Conservation (phyloP, 2,113 vertebrate genomes). For the Puffinus mauretanicus region DNA sequence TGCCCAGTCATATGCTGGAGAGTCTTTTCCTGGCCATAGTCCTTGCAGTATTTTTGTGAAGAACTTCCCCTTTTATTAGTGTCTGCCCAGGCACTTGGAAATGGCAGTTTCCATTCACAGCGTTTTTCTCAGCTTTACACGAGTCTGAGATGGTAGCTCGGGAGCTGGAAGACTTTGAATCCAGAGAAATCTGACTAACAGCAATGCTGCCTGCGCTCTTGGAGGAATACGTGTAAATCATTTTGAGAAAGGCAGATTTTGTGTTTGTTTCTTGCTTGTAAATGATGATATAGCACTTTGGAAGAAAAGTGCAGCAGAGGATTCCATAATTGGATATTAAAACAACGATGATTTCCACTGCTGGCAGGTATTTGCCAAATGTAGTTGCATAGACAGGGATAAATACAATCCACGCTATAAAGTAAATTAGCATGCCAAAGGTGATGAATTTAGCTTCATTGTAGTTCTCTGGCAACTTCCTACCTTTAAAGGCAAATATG, state of each 20-base stretch:
- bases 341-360: slow-evolving; percentile 88
- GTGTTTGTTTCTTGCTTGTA: slow-evolving; percentile 87
- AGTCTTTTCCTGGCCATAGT: slow-evolving; percentile 60
- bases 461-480: slow-evolving; percentile 88
- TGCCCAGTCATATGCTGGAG: slow-evolving; percentile 74
- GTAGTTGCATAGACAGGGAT: slow-evolving; percentile 84
- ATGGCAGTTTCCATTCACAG: slow-evolving; percentile 45
- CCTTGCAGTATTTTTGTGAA: not conserved
- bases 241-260: slow-evolving; percentile 82
- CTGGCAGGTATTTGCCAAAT: slow-evolving; percentile 82
- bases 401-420: slow-evolving; percentile 88
- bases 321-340: slow-evolving; percentile 89
- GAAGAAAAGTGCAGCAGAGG: slow-evolving; percentile 85
- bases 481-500: slow-evolving; percentile 85
- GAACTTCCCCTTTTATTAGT: not conserved
- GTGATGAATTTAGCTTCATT: slow-evolving; percentile 91
- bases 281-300: slow-evolving; percentile 87
- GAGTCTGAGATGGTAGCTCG: not conserved
- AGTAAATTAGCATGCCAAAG: slow-evolving; percentile 90
- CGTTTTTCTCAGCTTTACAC: not conserved
- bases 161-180: slow-evolving; percentile 15
- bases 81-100: slow-evolving; percentile 3
- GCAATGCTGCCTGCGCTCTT: slow-evolving; percentile 68
- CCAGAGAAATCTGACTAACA: slow-evolving; percentile 65
- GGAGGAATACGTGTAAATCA: slow-evolving; percentile 80